Conservation (phyloP, 1,140 invertebrate genomes). For the Ips nitidus region DNA sequence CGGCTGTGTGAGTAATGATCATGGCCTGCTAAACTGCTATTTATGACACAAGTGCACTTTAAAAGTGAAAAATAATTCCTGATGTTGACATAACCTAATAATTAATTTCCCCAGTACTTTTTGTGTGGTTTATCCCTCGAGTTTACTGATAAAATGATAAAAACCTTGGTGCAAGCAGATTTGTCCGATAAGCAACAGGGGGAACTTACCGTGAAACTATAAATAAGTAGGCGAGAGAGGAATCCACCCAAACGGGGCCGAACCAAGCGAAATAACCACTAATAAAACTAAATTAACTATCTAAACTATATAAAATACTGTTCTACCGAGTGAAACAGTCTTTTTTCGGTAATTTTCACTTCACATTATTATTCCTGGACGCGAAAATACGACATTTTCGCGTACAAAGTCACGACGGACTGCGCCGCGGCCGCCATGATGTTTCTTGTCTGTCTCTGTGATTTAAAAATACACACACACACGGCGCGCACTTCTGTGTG, state of each 20-base stretch:
- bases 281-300: conserved; percentile 28
- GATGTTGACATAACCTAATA: too few relatives aligned
- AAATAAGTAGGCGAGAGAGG: conserved; percentile 26
- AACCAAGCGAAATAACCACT: conserved; percentile 19
- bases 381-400: conserved; percentile 29
- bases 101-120: too few relatives aligned
- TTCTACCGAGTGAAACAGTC: conserved; percentile 26
- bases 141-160: too few relatives aligned
- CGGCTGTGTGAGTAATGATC: too few relatives aligned
- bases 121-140: too few relatives aligned
- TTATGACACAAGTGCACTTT: too few relatives aligned
- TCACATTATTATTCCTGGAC: conserved; percentile 25
- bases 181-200: too few relatives aligned
- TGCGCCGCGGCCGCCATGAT: conserved; percentile 39
- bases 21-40: too few relatives aligned
- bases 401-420: conserved; percentile 23
- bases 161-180: too few relatives aligned
- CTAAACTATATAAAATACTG: conserved; percentile 31
- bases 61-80: too few relatives aligned
- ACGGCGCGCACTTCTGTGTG: too few relatives aligned
- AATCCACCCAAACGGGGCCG: conserved; percentile 27
- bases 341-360: conserved; percentile 24
- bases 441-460: conserved; percentile 35
- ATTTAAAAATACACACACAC: conserved; percentile 43
- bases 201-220: too few relatives aligned